Evolutionary conservation across 1,140 invertebrate genomes (phyloP), one percentile per base, ranked within the genome.

Genomic region (Rhagoletis pomonella): DNA sequence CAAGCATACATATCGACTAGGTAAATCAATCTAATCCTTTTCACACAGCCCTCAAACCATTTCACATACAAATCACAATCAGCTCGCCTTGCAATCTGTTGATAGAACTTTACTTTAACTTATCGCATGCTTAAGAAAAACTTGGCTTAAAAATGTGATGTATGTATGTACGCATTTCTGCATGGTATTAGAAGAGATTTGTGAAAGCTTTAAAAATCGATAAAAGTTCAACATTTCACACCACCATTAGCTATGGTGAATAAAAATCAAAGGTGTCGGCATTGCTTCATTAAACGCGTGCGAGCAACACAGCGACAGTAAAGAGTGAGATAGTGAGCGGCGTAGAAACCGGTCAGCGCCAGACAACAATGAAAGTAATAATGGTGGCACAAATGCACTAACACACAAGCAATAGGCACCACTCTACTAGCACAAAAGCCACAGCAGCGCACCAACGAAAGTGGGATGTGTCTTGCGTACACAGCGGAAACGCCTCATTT

Each of bases 101-200:
- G 17, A 17, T n/a, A 58, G 19, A 81, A 19, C 47, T 81, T 81
- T n/a, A 55, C 50, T 81, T 81, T 58, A 81, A 81, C 73, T 81
- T 81, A 81, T 29, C 44, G 73, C n/a, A 73, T 55, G 55, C 73
- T 81, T 81, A 55, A 50, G 42, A 12, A 81, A 81, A 81, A 58
- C 73, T 19, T 42, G 9, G n/a, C n/a, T 81, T 7, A 50, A 73
- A 73, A 73, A 67, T 88, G 50, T 62, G 60, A 29, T 88, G 67
- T 60, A 69, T 64, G 85, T 69, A 58, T 50, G 4, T 65, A 58
- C 86, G 73, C 73, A 60, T 88, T 47, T 90, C 58, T 84, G 88
- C 89, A 88, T 88, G 29, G 88, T 88, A 88, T 90, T 89, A 88
- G 89, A 88, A 91, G 29, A 50, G 14, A 29, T 81, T 55, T 19